phyloP scores from a whole-genome alignment of 1,140 invertebrate genomes.

The Drosophila bipectinata region DNA sequence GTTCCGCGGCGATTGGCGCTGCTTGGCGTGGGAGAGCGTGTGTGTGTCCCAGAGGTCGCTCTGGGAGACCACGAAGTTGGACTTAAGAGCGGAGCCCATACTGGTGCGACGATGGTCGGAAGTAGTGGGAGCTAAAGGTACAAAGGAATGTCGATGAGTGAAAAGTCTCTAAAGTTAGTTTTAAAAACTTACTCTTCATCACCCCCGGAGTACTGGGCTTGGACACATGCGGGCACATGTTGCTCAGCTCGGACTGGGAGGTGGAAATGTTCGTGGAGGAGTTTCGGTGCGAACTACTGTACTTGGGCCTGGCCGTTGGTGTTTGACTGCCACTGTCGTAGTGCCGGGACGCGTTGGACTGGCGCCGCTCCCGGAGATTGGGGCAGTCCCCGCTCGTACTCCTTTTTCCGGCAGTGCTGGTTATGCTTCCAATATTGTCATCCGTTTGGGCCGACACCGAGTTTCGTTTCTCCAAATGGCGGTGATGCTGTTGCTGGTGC shows the following conservation, averaged over 20 bases:
- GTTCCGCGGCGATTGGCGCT: constrained; percentile 84
- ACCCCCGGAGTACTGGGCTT: constrained; percentile 66
- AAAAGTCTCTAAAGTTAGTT: background rate
- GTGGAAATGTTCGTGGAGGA: constrained; percentile 79
- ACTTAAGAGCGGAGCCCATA: constrained; percentile 84
- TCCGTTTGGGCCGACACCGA: constrained; percentile 82
- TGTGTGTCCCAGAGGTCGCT: constrained; percentile 87
- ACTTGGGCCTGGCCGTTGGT: constrained; percentile 73
- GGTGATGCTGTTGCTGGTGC: constrained; percentile 67
- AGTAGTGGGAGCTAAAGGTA: constrained; percentile 62
- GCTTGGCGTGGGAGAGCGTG: constrained; percentile 86
- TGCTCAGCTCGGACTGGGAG: constrained; percentile 81
- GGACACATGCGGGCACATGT: constrained; percentile 75
- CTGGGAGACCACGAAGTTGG: constrained; percentile 87
- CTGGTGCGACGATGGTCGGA: constrained; percentile 78
- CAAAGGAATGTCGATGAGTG: background rate
- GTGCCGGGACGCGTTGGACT: constrained; percentile 72
- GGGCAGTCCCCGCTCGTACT: constrained; percentile 59
- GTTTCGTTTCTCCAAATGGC: constrained; percentile 73
- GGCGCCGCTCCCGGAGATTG: constrained; percentile 64
- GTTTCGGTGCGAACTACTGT: constrained; percentile 71
- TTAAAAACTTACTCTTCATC: constrained; percentile 60
- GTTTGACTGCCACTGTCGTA: constrained; percentile 79
- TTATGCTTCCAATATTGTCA: constrained; percentile 70
- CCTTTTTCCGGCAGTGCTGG: constrained; percentile 57